Percentiles rank a stretch among this genome's conserved stretches.
These are phyloP conservation scores for Colletes latitarsis DNA, from an alignment of 1,140 invertebrate species.

Conservation along the genomic window DNA sequence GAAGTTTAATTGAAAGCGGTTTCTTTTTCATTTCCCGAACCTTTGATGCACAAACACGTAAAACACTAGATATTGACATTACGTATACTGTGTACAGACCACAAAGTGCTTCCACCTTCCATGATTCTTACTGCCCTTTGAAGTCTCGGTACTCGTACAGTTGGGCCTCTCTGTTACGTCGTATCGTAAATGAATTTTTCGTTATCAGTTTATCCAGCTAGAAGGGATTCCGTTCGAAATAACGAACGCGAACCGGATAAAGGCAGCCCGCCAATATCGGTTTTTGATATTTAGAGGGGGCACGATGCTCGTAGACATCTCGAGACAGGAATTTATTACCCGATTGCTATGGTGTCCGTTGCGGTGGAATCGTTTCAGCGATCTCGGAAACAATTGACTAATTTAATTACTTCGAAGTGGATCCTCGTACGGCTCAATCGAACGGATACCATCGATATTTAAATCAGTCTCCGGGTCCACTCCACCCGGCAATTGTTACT, in stretches of 20 bases:
- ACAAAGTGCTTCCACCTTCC: not conserved
- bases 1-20: not conserved
- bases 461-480: slow-evolving; percentile 4
- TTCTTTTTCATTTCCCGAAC: not conserved
- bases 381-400: slow-evolving; percentile 17
- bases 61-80: slow-evolving; percentile 18
- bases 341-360: not conserved
- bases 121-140: slow-evolving; percentile 4
- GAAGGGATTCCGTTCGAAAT: slow-evolving; percentile 1
- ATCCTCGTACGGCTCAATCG: slow-evolving; percentile 30
- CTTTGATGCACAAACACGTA: not conserved
- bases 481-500: not conserved
- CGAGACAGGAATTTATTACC: slow-evolving; percentile 34
- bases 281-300: slow-evolving; percentile 41
- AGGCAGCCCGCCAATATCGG: slow-evolving; percentile 37
- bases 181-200: slow-evolving; percentile 34
- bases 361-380: not conserved
- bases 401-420: slow-evolving; percentile 41
- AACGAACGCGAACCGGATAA: not conserved
- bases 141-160: not conserved
- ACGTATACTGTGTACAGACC: not conserved
- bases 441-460: slow-evolving; percentile 32
- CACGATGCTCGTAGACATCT: slow-evolving; percentile 8
- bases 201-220: not conserved
- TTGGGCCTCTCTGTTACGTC: not conserved